These are phyloP conservation scores for Heliconius ethilla DNA, from an alignment of 2,888 invertebrate species.

Conservation along the genomic window DNA sequence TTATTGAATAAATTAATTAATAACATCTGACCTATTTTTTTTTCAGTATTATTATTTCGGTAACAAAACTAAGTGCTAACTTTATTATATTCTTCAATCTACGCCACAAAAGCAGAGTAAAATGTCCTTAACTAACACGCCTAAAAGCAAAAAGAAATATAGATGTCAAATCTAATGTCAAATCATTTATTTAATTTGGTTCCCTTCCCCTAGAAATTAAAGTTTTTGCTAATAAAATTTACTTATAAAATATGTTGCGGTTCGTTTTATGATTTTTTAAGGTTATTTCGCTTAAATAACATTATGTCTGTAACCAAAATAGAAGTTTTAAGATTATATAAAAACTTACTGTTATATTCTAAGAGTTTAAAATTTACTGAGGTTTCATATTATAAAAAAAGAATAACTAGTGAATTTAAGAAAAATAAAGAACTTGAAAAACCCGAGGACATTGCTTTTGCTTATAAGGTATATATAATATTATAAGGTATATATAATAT, in stretches of 20 bases:
- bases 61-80: no score
- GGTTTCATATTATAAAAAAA: constrained; percentile 86
- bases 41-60: no score
- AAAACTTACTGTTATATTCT: constrained; percentile 90
- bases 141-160: background rate
- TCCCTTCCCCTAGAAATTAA: background rate
- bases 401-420: constrained; percentile 87
- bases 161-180: background rate
- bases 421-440: constrained; percentile 82
- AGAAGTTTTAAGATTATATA: constrained; percentile 88
- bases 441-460: constrained; percentile 63
- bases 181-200: background rate
- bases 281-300: background rate
- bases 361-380: constrained; percentile 89
- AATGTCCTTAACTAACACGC: background rate
- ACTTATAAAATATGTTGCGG: background rate
- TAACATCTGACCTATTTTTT: no score
- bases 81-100: background rate
- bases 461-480: constrained; percentile 60
- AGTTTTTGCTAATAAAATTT: background rate
- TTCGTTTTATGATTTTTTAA: background rate
- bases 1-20: no score
- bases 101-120: background rate
- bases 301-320: constrained; percentile 59
- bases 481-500: constrained; percentile 55